Evolutionary conservation across 2,797 vertebrate species (phyloP).

Genomic region (Siniperca scherzeri): DNA sequence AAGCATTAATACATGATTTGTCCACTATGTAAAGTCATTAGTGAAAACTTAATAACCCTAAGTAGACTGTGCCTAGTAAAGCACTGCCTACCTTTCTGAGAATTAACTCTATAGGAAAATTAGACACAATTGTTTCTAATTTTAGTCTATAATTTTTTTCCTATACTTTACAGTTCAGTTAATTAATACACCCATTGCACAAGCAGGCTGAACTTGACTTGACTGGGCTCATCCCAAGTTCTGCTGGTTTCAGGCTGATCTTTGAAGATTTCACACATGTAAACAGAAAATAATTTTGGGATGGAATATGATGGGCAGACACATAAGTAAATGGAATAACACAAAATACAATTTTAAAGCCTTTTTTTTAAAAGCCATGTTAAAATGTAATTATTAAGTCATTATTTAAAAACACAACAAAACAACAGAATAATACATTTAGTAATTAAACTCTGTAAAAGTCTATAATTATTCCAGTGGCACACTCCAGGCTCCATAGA

Average conservation of each 20-base stretch:
- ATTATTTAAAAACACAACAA: neutral
- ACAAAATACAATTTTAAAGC: neutral
- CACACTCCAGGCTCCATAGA: neutral
- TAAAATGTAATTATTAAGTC: neutral
- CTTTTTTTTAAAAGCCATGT: neutral
- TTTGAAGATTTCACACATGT: neutral
- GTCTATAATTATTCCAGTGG: neutral
- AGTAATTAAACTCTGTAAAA: neutral
- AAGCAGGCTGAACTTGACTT: neutral
- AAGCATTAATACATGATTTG: no score
- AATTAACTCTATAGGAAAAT: neutral
- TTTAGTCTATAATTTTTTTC: neutral
- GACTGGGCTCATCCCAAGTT: neutral
- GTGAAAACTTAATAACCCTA: neutral
- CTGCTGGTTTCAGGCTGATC: neutral
- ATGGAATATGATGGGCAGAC: neutral
- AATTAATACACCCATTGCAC: neutral
- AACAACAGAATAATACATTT: neutral
- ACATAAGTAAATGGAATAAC: neutral
- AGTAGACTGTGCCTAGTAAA: neutral
- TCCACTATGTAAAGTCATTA: neutral
- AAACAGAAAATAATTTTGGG: neutral
- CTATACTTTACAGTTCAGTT: neutral
- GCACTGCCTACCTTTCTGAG: neutral
- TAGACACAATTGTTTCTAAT: no score